These are phyloP conservation scores for Synergus itoensis DNA, from an alignment of 2,888 invertebrate species.

Conservation along the genomic window DNA sequence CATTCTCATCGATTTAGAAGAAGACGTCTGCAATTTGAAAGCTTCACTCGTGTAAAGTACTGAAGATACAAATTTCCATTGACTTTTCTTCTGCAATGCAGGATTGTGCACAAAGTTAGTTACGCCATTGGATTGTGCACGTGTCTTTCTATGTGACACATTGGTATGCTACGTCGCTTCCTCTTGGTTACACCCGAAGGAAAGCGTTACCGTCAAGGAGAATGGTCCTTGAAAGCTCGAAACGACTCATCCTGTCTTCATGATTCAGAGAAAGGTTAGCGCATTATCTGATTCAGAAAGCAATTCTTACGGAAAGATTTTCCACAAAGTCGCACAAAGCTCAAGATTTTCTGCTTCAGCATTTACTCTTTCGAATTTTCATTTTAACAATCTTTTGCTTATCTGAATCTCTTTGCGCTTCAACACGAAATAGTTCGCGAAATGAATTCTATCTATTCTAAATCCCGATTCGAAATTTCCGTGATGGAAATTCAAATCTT, in stretches of 20 bases:
- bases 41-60: too few relatives aligned
- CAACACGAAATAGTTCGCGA: background rate
- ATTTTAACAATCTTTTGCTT: slow-evolving; percentile 26
- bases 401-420: slow-evolving; percentile 11
- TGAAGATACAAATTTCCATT: background rate
- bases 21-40: too few relatives aligned
- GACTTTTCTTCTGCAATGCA: background rate
- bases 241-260: slow-evolving; percentile 11
- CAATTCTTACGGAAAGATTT: slow-evolving; percentile 16
- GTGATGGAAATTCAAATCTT: slow-evolving; percentile 10
- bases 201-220: slow-evolving; percentile 6
- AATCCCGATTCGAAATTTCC: background rate
- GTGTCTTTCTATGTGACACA: background rate
- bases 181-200: slow-evolving; percentile 4
- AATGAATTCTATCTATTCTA: slow-evolving; percentile 3
- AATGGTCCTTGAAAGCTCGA: background rate
- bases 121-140: background rate
- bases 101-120: background rate
- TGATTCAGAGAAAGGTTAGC: background rate
- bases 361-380: slow-evolving; percentile 14
- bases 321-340: slow-evolving; percentile 10
- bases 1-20: too few relatives aligned
- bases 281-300: slow-evolving; percentile 19
- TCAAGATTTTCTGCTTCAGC: slow-evolving; percentile 26
- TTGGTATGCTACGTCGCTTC: slow-evolving; percentile 3